Evolutionary conservation across 2,888 invertebrate genomes (phyloP), one percentile per base, ranked within the genome.

Genomic region (Calliopum simillimum): DNA sequence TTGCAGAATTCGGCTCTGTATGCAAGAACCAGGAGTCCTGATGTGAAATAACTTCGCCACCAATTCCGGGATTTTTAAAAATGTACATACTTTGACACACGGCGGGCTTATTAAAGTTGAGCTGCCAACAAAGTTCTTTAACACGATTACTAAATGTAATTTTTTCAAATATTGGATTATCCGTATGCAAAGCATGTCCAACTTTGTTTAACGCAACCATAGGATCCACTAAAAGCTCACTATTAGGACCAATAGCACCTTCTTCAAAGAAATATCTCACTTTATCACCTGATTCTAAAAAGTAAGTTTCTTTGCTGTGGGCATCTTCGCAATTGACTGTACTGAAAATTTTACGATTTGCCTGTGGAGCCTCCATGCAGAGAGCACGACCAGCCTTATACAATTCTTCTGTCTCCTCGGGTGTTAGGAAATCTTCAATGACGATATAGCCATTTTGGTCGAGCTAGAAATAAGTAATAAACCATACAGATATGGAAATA

Each of bases 51-150:
- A 95, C 95, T 91, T 94, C 94, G 4, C 96, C 93, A 0, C 98
- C 98, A 71, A 95, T 89, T 19, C 92, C 91, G 0, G 98, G 96
- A 87, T 97, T 97, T 88, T 99, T 99, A 86, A 95, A 99, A 73
- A 99, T 98, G 81, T 96, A 95, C 99, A 99, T 99, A 87, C 98
- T 97, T 84, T 99, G 99, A 1, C 93, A 93, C 0, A 99, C 90
- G 0, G 93, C 92, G 0, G 99, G 99, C 51, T 94, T 92, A 68
- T 88, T 87, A 72, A 93, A 90, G 4, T 91, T 92, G 13, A 98
- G 85, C 76, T 91, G 90, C 77, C 89, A 90, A 73, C 94, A 93
- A 4, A 93, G 87, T 69, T 92, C 89, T 84, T 94, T 93, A 12
- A 99, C 91, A 76, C 94, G 91, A 74, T 94, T 91, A 81, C 93